Base-by-base conservation (phyloP, 1,140 invertebrate species). In the Ladona fulva region DNA sequence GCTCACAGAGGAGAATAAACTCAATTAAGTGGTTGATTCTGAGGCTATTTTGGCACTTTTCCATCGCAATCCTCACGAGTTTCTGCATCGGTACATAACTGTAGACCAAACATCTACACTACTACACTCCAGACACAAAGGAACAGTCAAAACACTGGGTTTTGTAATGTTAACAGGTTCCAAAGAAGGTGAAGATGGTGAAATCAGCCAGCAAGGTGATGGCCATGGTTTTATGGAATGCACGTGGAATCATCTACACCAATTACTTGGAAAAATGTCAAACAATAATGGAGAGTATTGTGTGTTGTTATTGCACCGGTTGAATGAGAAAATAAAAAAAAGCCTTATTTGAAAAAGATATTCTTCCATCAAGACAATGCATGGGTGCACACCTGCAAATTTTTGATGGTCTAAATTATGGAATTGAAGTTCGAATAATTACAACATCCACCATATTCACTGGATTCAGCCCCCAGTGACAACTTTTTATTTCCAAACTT, bases 231-330 rank as follows among this genome's bases (percentile, higher is more conserved):
- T 84, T 84, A 79, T 84, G 82, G 84, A 82, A 83, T 82, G 78
- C 80, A 79, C 80, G 80, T 80, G 82, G 81, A 81, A 81, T 83
- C 66, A 77, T 86, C 11, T 82, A 85, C 78, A 83, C 83, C 78
- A 84, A 87, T 83, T 87, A 86, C 82, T 84, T 88, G 84, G 82
- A 84, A 83, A 84, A 81, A 83, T 81, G 81, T 82, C 83, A 81
- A 83, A 84, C 83, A 81, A 86, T 85, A 80, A 85, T 73, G n/a
- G n/a, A n/a, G n/a, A n/a, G n/a, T n/a, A n/a, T n/a, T n/a, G n/a
- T n/a, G n/a, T n/a, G n/a, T n/a, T n/a, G n/a, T n/a, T n/a, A n/a
- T n/a, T n/a, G n/a, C n/a, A n/a, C n/a, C n/a, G n/a, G n/a, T n/a
- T n/a, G 19, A 79, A 79, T 66, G 74, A 77, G 52, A 42, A 75